Evolutionary conservation across 2,113 vertebrate genomes (phyloP).

Genomic region (Glareola pratincola): DNA sequence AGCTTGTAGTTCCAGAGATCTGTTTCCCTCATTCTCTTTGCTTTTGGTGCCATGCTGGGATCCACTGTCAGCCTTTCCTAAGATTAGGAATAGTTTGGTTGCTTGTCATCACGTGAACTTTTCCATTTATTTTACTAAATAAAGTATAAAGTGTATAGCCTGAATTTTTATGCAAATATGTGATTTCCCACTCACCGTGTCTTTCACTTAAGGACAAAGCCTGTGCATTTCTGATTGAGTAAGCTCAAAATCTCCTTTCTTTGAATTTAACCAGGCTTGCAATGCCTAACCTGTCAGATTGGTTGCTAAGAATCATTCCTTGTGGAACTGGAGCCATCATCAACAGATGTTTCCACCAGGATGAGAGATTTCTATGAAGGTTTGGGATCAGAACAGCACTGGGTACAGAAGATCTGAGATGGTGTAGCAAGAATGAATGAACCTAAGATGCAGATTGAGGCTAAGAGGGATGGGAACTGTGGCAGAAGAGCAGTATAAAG

Average conservation of each 20-base stretch:
- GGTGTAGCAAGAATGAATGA: background rate
- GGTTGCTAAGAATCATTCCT: background rate
- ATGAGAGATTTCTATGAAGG: background rate
- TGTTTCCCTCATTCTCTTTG: background rate
- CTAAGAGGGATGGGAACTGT: background rate
- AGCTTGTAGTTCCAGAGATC: background rate
- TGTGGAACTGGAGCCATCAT: background rate
- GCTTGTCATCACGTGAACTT: background rate
- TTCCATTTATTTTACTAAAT: constrained; percentile 44
- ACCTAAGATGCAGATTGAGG: background rate
- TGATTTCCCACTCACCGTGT: background rate
- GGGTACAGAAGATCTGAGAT: background rate
- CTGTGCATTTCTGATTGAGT: background rate
- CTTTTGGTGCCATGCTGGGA: background rate
- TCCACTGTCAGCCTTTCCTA: background rate
- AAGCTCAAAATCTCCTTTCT: background rate
- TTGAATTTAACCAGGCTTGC: background rate
- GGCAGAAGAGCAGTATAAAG: background rate
- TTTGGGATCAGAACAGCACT: background rate
- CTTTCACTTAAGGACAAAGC: background rate
- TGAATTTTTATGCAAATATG: background rate
- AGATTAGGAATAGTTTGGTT: background rate
- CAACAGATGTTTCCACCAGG: background rate
- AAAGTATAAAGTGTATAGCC: constrained; percentile 17
- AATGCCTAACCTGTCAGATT: background rate